Evolutionary conservation across 2,797 vertebrate genomes (phyloP).

Genomic region (Adelosebastes latens): DNA sequence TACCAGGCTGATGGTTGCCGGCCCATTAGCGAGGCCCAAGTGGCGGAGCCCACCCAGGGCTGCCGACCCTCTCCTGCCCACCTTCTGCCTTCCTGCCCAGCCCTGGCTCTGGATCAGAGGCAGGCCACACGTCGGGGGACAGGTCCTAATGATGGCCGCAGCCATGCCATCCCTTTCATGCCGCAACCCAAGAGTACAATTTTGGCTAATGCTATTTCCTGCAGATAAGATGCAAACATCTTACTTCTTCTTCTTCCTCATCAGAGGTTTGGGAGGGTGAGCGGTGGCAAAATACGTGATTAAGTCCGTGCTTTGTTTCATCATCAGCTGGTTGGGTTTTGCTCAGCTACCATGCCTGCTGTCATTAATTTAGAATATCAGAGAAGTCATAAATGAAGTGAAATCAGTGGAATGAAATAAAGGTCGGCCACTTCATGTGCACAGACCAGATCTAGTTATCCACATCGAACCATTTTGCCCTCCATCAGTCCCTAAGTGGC

Average conservation of each 20-base stretch:
- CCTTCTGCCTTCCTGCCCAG: conserved; percentile 79
- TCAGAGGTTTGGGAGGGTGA: conserved; percentile 48
- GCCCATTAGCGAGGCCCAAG: conserved; percentile 77
- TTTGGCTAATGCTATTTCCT: conserved; percentile 85
- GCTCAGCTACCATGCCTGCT: background rate
- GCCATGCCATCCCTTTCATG: conserved; percentile 82
- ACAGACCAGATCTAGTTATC: conserved; percentile 25
- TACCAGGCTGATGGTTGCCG: conserved; percentile 80
- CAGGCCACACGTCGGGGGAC: conserved; percentile 78
- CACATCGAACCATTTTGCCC: conserved; percentile 56
- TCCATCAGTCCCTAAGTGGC: conserved; percentile 68
- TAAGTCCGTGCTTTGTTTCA: conserved; percentile 25
- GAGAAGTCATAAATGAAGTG: background rate
- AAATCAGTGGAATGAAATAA: conserved; percentile 20
- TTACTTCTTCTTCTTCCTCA: conserved; percentile 65
- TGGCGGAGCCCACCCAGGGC: conserved; percentile 82
- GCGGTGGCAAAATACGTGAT: conserved; percentile 18
- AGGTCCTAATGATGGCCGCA: conserved; percentile 73
- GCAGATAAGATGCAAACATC: conserved; percentile 81
- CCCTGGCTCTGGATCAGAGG: conserved; percentile 79
- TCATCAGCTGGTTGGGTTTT: conserved; percentile 48
- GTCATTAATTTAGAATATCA: conserved; percentile 9
- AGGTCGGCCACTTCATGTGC: conserved; percentile 26
- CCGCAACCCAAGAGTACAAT: conserved; percentile 80
- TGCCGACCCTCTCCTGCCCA: conserved; percentile 68